A percentile compares a stretch with the other conserved stretches of the same genome.
Conservation (phyloP, 2,113 vertebrate genomes). For the Sinosuthora webbiana region DNA sequence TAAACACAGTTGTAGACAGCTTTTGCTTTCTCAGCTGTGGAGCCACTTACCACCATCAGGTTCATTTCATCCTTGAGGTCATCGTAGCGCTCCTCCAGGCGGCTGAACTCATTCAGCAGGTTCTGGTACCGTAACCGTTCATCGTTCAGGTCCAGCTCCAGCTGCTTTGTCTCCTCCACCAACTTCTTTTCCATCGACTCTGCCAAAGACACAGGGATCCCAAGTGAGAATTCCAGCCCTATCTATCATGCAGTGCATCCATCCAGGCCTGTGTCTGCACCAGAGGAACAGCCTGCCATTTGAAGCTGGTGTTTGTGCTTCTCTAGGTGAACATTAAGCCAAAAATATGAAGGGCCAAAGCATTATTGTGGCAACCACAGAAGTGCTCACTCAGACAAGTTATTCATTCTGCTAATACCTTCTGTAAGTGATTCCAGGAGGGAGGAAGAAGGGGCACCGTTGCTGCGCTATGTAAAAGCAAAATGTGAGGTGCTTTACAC, state of each 20-base stretch:
- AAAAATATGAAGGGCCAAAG: neutral
- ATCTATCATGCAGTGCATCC: neutral
- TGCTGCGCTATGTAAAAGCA: neutral
- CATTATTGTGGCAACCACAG: neutral
- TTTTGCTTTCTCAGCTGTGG: neutral
- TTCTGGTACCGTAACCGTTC: constrained; percentile 96
- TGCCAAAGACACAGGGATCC: constrained; percentile 41
- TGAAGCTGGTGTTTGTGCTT: neutral
- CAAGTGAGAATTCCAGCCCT: neutral
- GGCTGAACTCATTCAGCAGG: constrained; percentile 92
- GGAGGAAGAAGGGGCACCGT: neutral
- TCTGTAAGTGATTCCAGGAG: neutral
- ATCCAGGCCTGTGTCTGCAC: neutral
- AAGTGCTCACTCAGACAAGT: neutral
- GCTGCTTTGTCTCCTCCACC: constrained; percentile 89
- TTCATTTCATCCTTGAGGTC: constrained; percentile 92
- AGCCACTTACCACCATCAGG: constrained; percentile 76
- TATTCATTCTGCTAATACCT: neutral
- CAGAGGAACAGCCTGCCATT: neutral
- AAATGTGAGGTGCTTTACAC: neutral
- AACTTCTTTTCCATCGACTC: constrained; percentile 90
- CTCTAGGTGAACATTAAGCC: neutral
- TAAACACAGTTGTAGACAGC: neutral
- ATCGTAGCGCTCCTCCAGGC: constrained; percentile 94
- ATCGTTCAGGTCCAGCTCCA: constrained; percentile 93